phyloP scores from a whole-genome alignment of 2,113 vertebrate species.

The Microcebus griseorufus region DNA sequence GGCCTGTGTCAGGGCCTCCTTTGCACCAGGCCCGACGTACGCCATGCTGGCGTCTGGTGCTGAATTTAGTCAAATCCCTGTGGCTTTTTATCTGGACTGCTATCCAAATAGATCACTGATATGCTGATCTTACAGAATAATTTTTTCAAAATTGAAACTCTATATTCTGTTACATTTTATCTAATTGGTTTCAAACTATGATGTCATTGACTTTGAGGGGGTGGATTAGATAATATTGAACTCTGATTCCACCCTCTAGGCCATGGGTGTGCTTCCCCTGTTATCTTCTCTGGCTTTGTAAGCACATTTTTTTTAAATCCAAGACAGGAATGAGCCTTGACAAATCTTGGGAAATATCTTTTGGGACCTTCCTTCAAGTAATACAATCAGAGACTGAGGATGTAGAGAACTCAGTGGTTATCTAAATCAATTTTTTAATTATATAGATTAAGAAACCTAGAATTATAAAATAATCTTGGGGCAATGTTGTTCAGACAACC shows the following conservation, averaged over 20 bases:
- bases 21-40: not conserved
- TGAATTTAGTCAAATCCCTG: not conserved
- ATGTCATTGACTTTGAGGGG: not conserved
- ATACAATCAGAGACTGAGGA: not conserved
- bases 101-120: not conserved
- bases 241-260: not conserved
- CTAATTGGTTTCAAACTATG: not conserved
- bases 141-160: constrained; percentile 14
- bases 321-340: not conserved
- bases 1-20: not conserved
- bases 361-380: not conserved
- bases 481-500: not conserved
- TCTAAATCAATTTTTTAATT: not conserved
- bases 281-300: not conserved
- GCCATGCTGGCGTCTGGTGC: not conserved
- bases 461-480: not conserved
- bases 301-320: not conserved
- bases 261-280: not conserved
- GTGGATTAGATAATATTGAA: not conserved
- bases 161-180: not conserved
- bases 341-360: not conserved
- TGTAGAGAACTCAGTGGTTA: not conserved
- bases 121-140: not conserved
- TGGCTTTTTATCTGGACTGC: constrained; percentile 9
- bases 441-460: not conserved